Evolutionary conservation across 2,797 vertebrate genomes (phyloP).

Genomic region (Ctenopoma multispine): DNA sequence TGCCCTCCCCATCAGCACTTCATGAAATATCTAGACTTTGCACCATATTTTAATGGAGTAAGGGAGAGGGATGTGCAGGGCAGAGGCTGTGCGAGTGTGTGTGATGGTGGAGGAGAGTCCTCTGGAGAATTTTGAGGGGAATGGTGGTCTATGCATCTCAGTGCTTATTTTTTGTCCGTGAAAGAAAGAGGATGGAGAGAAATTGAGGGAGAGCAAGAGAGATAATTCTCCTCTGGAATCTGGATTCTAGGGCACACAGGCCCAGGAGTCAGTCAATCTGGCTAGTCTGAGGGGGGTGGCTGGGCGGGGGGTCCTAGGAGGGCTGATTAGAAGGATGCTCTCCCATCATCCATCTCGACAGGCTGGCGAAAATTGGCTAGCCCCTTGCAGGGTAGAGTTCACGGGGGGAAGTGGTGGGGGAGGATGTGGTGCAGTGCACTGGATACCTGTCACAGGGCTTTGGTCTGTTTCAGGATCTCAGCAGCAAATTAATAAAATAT

Average conservation of each 20-base stretch:
- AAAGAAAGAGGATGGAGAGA: slow-evolving; percentile 60
- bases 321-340: slow-evolving; percentile 87
- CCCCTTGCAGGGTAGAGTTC: slow-evolving; percentile 86
- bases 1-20: slow-evolving; percentile 77
- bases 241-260: slow-evolving; percentile 83
- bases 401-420: slow-evolving; percentile 72
- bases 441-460: slow-evolving; percentile 87
- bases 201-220: slow-evolving; percentile 67
- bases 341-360: slow-evolving; percentile 88
- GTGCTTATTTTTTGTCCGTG: slow-evolving; percentile 65
- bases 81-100: slow-evolving; percentile 49
- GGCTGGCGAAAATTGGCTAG: slow-evolving; percentile 86
- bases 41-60: slow-evolving; percentile 80
- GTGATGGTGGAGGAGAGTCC: slow-evolving; percentile 63
- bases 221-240: slow-evolving; percentile 83
- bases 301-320: slow-evolving; percentile 83
- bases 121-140: slow-evolving; percentile 68
- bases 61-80: slow-evolving; percentile 62
- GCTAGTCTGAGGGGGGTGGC: slow-evolving; percentile 73
- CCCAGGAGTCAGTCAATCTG: slow-evolving; percentile 87
- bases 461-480: slow-evolving; percentile 85
- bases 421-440: slow-evolving; percentile 68
- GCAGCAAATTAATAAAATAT: slow-evolving; percentile 89
- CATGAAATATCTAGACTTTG: slow-evolving; percentile 80
- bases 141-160: slow-evolving; percentile 71